These are phyloP conservation scores for Aphodius sticticus DNA, from an alignment of 2,888 invertebrate species.

Conservation along the genomic window DNA sequence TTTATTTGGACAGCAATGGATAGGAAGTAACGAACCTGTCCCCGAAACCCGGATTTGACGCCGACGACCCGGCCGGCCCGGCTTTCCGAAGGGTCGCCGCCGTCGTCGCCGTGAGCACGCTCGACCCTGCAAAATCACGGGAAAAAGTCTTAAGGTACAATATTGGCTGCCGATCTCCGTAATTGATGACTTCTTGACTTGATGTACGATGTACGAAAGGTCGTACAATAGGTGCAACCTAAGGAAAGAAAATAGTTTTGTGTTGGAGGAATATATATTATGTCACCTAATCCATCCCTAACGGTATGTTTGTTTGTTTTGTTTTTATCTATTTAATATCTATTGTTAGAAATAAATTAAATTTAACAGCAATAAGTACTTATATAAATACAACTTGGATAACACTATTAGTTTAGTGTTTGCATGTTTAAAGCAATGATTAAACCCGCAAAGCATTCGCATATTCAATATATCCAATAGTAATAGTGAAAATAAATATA, in stretches of 20 bases:
- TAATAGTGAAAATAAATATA: no score
- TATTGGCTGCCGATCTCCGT: neutral
- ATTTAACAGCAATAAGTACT: no score
- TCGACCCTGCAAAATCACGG: neutral
- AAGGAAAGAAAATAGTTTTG: neutral
- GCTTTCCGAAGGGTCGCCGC: neutral
- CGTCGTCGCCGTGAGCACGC: neutral
- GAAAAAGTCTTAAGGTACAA: neutral
- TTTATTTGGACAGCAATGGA: slow-evolving; percentile 4
- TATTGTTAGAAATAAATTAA: no score
- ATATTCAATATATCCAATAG: no score
- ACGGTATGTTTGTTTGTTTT: no score
- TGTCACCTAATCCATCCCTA: neutral
- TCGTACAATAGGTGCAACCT: neutral
- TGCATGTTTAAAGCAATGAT: no score
- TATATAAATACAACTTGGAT: no score
- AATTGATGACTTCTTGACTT: neutral
- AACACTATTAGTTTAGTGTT: no score
- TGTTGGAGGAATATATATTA: neutral
- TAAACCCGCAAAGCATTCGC: no score
- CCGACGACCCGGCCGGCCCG: neutral
- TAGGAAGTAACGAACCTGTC: slow-evolving; percentile 4
- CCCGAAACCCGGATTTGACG: neutral
- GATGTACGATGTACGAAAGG: neutral
- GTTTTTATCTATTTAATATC: no score